phyloP scores from a whole-genome alignment of 1,140 invertebrate species.

The Ips nitidus region DNA sequence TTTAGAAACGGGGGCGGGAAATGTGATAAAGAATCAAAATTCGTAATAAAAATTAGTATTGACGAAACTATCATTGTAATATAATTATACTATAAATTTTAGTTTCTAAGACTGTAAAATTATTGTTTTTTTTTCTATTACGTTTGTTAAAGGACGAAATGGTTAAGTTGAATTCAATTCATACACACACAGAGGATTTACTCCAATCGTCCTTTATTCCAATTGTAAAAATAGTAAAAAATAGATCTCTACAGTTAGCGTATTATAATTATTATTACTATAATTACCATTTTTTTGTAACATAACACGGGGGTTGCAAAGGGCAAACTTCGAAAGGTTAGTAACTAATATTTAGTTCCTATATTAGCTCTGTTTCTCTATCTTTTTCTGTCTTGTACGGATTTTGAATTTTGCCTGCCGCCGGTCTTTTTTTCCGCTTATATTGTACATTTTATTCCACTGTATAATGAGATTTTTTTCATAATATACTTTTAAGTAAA shows the following conservation, averaged over 20 bases:
- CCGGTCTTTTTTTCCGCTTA: slow-evolving; percentile 15
- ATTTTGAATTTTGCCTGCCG: slow-evolving; percentile 27
- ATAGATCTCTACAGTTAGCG: slow-evolving; percentile 33
- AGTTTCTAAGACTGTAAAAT: slow-evolving; percentile 32
- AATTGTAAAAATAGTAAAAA: neutral
- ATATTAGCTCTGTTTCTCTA: neutral
- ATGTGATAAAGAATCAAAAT: slow-evolving; percentile 38
- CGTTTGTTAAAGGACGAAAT: neutral
- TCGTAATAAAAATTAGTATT: slow-evolving; percentile 28
- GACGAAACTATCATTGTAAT: slow-evolving; percentile 14
- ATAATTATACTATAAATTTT: slow-evolving; percentile 20
- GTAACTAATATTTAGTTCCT: slow-evolving; percentile 36
- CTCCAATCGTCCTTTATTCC: too few species aligned
- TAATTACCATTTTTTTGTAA: slow-evolving; percentile 9
- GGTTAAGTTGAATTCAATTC: too few species aligned
- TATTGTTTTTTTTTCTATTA: slow-evolving; percentile 15
- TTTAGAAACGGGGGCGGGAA: slow-evolving; percentile 28
- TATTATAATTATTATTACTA: slow-evolving; percentile 4
- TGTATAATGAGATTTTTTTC: slow-evolving; percentile 30
- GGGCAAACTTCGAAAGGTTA: slow-evolving; percentile 27
- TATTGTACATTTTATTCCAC: slow-evolving; percentile 26
- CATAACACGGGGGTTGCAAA: neutral
- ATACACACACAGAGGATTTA: too few species aligned
- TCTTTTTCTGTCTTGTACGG: slow-evolving; percentile 3
- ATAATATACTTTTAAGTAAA: slow-evolving; percentile 18